A percentile compares a stretch with the other conserved stretches of the same genome.
phyloP scores from a whole-genome alignment of 2,797 vertebrate genomes.

The Erethizon dorsatum region DNA sequence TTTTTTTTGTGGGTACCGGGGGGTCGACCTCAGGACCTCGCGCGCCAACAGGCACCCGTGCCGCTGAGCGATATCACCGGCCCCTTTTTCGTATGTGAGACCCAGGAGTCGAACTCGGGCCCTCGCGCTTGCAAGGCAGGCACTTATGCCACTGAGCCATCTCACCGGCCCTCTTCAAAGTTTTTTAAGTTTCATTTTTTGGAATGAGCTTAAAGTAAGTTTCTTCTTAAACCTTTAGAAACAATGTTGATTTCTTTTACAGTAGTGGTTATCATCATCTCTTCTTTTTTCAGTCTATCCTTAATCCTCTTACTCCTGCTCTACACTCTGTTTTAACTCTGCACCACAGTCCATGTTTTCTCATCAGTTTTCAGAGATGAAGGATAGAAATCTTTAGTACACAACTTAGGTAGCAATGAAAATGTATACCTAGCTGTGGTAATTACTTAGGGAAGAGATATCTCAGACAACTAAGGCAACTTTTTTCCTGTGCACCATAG shows the following conservation, averaged over 20 bases:
- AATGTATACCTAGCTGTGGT: background rate
- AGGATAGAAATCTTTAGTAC: background rate
- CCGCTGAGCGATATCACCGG: too few species aligned
- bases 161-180: background rate
- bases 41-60: too few species aligned
- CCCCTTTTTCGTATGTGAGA: too few species aligned
- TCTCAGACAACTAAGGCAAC: background rate
- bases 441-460: background rate
- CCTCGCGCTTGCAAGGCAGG: too few species aligned
- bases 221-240: background rate
- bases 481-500: background rate
- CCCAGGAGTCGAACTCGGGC: too few species aligned
- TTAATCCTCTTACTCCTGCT: background rate
- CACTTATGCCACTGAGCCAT: too few species aligned
- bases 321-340: background rate
- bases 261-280: background rate
- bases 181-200: background rate
- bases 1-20: too few species aligned
- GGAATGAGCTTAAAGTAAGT: background rate
- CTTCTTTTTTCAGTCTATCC: background rate
- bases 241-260: background rate
- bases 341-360: background rate
- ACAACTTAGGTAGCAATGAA: constrained; percentile 11
- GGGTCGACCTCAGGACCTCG: too few species aligned
- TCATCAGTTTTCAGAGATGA: background rate